Evolutionary conservation across 2,113 vertebrate species (phyloP).

Genomic region (Aythya baeri): DNA sequence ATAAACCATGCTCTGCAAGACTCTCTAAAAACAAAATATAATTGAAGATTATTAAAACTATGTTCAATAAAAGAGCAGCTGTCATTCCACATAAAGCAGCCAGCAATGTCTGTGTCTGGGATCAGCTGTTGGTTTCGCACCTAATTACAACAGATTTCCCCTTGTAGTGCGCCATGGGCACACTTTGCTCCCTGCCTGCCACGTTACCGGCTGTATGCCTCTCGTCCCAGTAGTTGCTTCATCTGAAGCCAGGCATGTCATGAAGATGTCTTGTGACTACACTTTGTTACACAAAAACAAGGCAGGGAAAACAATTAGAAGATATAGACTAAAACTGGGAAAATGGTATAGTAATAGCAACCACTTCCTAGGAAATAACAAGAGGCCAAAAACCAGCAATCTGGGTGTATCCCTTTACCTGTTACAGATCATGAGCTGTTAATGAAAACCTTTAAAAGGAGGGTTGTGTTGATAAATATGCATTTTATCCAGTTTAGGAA

Average conservation of each 20-base stretch:
- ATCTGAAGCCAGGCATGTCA: not conserved
- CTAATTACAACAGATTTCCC: not conserved
- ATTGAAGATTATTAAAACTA: not conserved
- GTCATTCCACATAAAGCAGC: not conserved
- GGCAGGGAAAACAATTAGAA: not conserved
- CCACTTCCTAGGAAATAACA: not conserved
- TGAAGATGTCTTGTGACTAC: not conserved
- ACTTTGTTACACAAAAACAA: not conserved
- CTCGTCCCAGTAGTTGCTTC: not conserved
- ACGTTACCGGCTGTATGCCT: not conserved
- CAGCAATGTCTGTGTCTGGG: not conserved
- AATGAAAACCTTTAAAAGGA: not conserved
- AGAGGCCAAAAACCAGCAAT: not conserved
- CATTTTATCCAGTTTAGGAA: not conserved
- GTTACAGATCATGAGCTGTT: too few species aligned
- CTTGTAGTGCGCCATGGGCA: not conserved
- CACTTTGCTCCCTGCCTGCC: rapidly evolving
- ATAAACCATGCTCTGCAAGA: not conserved
- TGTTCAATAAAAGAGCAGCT: not conserved
- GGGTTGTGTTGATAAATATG: not conserved
- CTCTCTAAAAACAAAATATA: not conserved
- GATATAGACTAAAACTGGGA: too few species aligned
- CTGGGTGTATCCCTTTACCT: not conserved
- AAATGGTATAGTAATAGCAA: not conserved
- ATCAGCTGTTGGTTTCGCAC: not conserved